Base-by-base conservation (phyloP, 2,113 vertebrate species). In the Megaleporinus macrocephalus region DNA sequence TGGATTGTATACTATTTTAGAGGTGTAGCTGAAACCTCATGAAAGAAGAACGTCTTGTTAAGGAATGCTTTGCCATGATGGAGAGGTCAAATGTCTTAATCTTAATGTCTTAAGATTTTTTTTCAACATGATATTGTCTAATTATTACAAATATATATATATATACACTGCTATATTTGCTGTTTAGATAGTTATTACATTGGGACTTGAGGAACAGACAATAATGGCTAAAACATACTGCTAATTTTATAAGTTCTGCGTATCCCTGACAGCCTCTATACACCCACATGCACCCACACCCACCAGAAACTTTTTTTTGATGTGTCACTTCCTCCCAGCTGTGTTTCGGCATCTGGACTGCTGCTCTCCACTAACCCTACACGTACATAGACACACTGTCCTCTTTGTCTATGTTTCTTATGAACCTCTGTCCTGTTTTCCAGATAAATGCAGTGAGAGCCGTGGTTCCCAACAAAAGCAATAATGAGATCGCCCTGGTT, bases 401-500 rank as follows among this genome's bases (percentile, higher is more conserved):
- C 68, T 82, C 20, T 85, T 71, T 63, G 10, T 2, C 16, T 78
- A 36, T 57, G 20, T 27, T 65, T 83, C 9, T 0, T 18, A 27
- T 49, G 59, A 59, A 6, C 33, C 69, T 79, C 24, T 53, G 30
- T 76, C 44, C 30, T 47, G 24, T 20, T 0, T 20, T 65, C 15
- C 86, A 99, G 97, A 98, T 99, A 89, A 94, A 91, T 20, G 97
- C 97, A 0, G 97, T 99, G 33, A 92, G 97, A 29, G 96, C 97
- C 0, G 93, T 99, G 0, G 97, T 99, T 82, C 97, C 97, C 82
- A 99, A 98, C 94, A 95, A 96, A 86, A 99, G 97, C 91, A 99
- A 99, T 93, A 98, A 98, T 33, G 97, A 99, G 92, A 98, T 99
- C 0, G 95, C 97, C 81, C 89, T 99, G 70, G 97, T 99, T 83